phyloP scores from a whole-genome alignment of 2,113 vertebrate genomes.

The Hydrolagus affinis region DNA sequence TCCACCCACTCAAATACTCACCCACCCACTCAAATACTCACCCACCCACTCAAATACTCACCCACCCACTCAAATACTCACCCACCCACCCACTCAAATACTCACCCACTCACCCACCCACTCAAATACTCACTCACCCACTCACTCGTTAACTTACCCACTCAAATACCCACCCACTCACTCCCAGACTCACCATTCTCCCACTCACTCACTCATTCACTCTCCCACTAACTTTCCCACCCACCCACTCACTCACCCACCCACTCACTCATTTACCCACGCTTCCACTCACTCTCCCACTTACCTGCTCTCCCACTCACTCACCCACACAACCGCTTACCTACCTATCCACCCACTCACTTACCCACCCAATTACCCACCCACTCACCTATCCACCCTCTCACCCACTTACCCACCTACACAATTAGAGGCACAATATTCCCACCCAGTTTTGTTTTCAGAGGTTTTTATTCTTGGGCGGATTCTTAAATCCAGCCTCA shows the following conservation, averaged over 20 bases:
- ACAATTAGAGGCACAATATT: too few relatives aligned
- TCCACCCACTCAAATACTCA: too few relatives aligned
- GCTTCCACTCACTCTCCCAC: background rate
- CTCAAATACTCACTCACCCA: background rate
- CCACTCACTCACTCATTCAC: background rate
- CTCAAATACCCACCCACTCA: background rate
- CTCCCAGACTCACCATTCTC: background rate
- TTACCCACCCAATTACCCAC: background rate
- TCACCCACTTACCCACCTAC: too few relatives aligned
- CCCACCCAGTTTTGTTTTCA: background rate
- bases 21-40: background rate
- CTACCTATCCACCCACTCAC: background rate
- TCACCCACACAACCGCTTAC: background rate
- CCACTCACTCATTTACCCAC: background rate
- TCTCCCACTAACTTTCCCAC: too few relatives aligned
- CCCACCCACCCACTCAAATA: background rate
- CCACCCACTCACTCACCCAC: background rate
- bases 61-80: background rate
- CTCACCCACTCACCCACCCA: background rate
- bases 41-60: background rate
- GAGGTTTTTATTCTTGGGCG: too few relatives aligned
- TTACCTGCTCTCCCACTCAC: background rate
- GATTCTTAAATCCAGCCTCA: too few relatives aligned
- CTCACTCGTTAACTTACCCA: rapidly evolving
- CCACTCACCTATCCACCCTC: background rate